Base-by-base conservation (phyloP, 2,113 vertebrate species). In the Rhinogobius similis region DNA sequence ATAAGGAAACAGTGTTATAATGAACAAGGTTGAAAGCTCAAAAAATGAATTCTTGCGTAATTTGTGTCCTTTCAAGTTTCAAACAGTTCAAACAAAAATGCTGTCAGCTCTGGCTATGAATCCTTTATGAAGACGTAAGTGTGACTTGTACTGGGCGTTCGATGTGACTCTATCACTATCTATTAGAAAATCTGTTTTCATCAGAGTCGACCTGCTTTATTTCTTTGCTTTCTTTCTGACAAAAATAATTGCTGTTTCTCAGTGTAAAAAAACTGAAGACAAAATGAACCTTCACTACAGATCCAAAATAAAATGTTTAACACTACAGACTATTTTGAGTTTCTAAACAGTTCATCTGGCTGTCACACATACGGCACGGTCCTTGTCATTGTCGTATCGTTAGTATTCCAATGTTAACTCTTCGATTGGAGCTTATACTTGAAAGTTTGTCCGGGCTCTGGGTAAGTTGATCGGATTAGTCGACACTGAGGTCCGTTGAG, bases 361-460 rank as follows among this genome's bases (percentile, higher is more conserved):
- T 36, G 1, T 48, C n/a, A 48, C 2, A 14, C 14, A 44, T 14
- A 16, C 16, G 12, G 14, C 5, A 14, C 43, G 26, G 21, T 26
- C 2, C 23, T 55, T 55, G 23, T 55, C 26, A 55, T 11, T 26
- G 14, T 13, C 43, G 16, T 44, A 16, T 44, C 13, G 43, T 21
- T 23, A 52, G 48, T 16, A 58, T 29, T 29, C 13, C 13, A 32
- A 20, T n/a, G n/a, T n/a, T n/a, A 11, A 20, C 23, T 43, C 67
- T 27, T 53, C 27, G 24, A 55, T 11, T 74, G 68, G 77, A 78
- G 83, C 90, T 88, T 89, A 91, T 93, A 93, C 93, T 94, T 97
- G 96, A 98, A 97, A 96, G 96, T 97, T 98, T 96, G 97, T 96
- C 93, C 94, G 94, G 94, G 93, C 92, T 20, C 65, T 84, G 93